These are phyloP conservation scores for Heterohyrax brucei DNA, from an alignment of 2,797 vertebrate species.

Conservation along the genomic window DNA sequence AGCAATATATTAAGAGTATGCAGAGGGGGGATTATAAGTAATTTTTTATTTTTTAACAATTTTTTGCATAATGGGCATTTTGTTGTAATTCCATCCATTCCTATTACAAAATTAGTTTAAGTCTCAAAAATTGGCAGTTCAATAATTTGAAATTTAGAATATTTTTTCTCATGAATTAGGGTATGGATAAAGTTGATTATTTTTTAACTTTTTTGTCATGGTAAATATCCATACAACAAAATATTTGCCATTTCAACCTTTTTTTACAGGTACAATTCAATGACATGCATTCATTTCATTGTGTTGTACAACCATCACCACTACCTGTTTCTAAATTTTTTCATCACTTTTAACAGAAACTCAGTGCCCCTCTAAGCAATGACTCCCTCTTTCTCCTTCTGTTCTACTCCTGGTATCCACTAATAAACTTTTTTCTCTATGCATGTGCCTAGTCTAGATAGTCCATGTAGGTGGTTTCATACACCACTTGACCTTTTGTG, in stretches of 20 bases:
- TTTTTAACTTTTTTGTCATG: not conserved
- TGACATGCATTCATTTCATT: not conserved
- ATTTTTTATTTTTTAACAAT: not conserved
- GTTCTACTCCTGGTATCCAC: not conserved
- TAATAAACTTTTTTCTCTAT: not conserved
- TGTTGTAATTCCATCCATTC: not conserved
- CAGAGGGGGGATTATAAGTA: not conserved
- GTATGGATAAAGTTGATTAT: not conserved
- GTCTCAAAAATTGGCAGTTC: constrained; percentile 24
- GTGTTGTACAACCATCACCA: not conserved
- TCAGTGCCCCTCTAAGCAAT: not conserved
- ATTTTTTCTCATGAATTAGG: constrained; percentile 38
- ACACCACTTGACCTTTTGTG: not conserved
- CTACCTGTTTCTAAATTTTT: not conserved
- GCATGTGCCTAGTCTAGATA: not conserved
- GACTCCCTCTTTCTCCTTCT: not conserved
- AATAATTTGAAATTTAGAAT: constrained; percentile 20
- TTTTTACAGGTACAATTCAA: not conserved
- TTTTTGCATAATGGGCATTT: not conserved
- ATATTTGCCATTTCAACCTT: not conserved
- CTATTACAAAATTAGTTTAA: not conserved
- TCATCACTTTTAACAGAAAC: not conserved
- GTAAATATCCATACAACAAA: not conserved
- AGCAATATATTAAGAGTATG: not conserved
- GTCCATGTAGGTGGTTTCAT: not conserved